These are phyloP conservation scores for Neopipo cinnamomea DNA, from an alignment of 2,113 vertebrate species.

Conservation along the genomic window DNA sequence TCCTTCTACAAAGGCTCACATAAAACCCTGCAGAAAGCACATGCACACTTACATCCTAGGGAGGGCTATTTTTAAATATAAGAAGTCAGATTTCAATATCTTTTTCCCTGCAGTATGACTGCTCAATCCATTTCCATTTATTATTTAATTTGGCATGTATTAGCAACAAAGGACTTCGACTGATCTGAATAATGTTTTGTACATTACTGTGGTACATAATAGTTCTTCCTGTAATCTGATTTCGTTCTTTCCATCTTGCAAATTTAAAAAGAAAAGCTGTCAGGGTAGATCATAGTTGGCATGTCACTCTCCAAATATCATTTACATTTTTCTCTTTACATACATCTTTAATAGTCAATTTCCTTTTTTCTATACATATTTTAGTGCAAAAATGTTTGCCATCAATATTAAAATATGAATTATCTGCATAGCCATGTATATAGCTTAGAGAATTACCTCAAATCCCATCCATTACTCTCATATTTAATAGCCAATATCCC, in stretches of 20 bases:
- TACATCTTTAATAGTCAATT: constrained; percentile 63
- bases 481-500: constrained; percentile 6
- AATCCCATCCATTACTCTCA: constrained; percentile 30
- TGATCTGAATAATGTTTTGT: background rate
- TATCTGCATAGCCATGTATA: background rate
- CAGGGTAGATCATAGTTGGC: constrained; percentile 18
- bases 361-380: constrained; percentile 54
- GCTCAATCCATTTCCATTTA: background rate
- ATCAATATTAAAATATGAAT: constrained; percentile 69
- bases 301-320: constrained; percentile 36
- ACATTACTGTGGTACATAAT: background rate
- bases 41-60: background rate
- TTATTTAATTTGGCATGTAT: constrained; percentile 43
- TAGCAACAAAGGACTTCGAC: background rate
- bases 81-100: background rate
- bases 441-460: constrained; percentile 45
- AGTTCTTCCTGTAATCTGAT: constrained; percentile 36
- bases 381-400: constrained; percentile 59
- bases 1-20: background rate
- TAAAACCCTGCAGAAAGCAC: accelerated
- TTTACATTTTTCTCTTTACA: constrained; percentile 43
- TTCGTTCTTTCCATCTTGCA: constrained; percentile 24
- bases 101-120: background rate
- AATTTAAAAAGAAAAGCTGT: constrained; percentile 39
- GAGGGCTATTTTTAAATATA: background rate